phyloP scores from a whole-genome alignment of 35 echinoderm and acorn worm genomes.

The Heliocidaris tuberculata region DNA sequence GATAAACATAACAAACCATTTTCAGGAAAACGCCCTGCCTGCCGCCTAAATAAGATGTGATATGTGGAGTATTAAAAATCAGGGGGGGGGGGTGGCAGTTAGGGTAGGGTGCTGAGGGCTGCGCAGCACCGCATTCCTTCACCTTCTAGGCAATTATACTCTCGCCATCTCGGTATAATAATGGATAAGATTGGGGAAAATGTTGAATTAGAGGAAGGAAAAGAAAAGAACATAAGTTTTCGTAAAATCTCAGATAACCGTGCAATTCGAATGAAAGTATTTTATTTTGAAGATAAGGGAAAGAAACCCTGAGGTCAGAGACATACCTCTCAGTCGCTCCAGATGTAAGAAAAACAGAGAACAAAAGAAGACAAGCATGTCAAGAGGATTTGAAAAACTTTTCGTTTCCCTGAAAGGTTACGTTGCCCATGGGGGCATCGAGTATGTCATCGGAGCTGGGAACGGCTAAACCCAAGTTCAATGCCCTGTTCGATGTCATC shows the following conservation, averaged over 20 bases:
- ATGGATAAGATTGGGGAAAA: background rate
- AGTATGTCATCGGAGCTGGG: background rate
- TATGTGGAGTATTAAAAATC: too few relatives aligned
- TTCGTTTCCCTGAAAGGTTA: background rate
- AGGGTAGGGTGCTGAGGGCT: too few relatives aligned
- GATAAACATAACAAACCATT: too few relatives aligned
- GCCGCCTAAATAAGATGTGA: too few relatives aligned
- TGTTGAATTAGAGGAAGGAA: background rate
- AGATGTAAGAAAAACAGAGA: background rate
- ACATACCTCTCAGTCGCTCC: background rate
- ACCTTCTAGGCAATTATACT: background rate
- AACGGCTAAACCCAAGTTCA: background rate
- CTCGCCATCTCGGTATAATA: background rate
- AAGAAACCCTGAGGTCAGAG: background rate
- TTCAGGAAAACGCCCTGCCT: too few relatives aligned
- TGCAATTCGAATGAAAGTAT: background rate
- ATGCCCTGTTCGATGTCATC: background rate
- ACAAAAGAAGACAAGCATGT: constrained; percentile 10
- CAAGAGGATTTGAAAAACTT: constrained; percentile 11
- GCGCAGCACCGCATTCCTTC: too few relatives aligned
- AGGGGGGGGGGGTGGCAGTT: too few relatives aligned
- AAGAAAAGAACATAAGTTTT: background rate
- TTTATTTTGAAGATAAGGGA: background rate
- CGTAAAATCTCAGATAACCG: background rate
- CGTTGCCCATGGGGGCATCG: background rate